Evolutionary conservation across 2,888 invertebrate species (phyloP), one percentile per base, ranked within the genome.

Genomic region (Tortricodes alternella): DNA sequence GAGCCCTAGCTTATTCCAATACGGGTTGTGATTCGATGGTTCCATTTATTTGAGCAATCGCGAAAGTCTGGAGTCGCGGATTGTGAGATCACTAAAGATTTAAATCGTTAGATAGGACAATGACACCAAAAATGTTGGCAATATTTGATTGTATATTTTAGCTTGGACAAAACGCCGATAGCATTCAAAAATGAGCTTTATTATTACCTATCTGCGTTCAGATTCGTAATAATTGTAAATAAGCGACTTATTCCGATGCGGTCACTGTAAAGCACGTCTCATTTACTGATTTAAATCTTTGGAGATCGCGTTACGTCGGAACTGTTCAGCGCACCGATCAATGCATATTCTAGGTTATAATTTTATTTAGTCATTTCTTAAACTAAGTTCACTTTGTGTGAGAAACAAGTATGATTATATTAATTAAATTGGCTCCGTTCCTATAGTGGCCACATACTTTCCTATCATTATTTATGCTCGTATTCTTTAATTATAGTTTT

Each of bases 281-380:
- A n/a, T n/a, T n/a, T n/a, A n/a, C n/a, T n/a, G n/a, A n/a, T n/a
- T n/a, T n/a, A n/a, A n/a, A n/a, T n/a, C n/a, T n/a, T n/a, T n/a
- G n/a, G n/a, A n/a, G n/a, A n/a, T n/a, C n/a, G n/a, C n/a, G n/a
- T n/a, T n/a, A n/a, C n/a, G n/a, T n/a, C n/a, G n/a, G n/a, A n/a
- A n/a, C n/a, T n/a, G 21, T 69, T 70, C 76, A 70, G 65, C 74
- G 67, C 68, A 62, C 63, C 64, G 69, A 58, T 64, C 64, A 71
- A 74, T 76, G 76, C 78, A 77, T 85, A 86, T 80, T 82, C 65
- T 89, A 88, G 85, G 68, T 74, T 81, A 76, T 86, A 85, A 80
- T 76, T 79, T 88, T 87, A 87, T 89, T 87, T 89, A 89, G 89
- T 89, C 89, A 89, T 85, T 76, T 71, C 78, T 70, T 85, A 76